Percentiles rank a stretch among this genome's conserved stretches.
These are phyloP conservation scores for Lepidurus couesii DNA, from an alignment of 1,140 invertebrate genomes.

Conservation along the genomic window DNA sequence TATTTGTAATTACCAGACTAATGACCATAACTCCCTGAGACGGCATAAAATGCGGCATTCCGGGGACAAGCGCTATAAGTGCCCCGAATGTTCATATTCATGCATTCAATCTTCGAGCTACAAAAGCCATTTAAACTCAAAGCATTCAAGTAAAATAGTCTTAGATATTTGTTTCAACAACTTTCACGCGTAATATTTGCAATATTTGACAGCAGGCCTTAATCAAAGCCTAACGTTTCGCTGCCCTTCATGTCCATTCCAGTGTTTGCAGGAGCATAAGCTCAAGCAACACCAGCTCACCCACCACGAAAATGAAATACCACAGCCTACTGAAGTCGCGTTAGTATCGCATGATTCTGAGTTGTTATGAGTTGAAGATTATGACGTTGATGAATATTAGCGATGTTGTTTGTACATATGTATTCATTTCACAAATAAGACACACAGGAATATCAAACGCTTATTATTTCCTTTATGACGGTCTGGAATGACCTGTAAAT, in stretches of 20 bases:
- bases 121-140: constrained; percentile 54
- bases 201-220: constrained; percentile 8
- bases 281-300: constrained; percentile 2
- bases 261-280: neutral
- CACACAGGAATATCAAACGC: neutral
- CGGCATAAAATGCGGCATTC: constrained; percentile 71
- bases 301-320: neutral
- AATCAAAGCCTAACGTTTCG: neutral
- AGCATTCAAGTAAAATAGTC: constrained; percentile 44
- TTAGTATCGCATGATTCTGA: neutral
- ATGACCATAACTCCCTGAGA: constrained; percentile 74
- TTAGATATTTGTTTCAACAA: neutral
- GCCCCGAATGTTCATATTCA: constrained; percentile 61
- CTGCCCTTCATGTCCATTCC: neutral
- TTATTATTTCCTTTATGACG: constrained; percentile 1
- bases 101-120: constrained; percentile 62
- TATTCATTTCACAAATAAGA: neutral
- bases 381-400: too few species aligned
- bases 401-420: neutral
- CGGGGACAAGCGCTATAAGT: constrained; percentile 60
- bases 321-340: neutral
- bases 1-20: constrained; percentile 64
- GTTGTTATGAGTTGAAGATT: too few species aligned
- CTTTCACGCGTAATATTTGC: neutral
- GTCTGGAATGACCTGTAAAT: neutral